Conservation (phyloP, 1,140 invertebrate genomes). For the Anastatus disparis region DNA sequence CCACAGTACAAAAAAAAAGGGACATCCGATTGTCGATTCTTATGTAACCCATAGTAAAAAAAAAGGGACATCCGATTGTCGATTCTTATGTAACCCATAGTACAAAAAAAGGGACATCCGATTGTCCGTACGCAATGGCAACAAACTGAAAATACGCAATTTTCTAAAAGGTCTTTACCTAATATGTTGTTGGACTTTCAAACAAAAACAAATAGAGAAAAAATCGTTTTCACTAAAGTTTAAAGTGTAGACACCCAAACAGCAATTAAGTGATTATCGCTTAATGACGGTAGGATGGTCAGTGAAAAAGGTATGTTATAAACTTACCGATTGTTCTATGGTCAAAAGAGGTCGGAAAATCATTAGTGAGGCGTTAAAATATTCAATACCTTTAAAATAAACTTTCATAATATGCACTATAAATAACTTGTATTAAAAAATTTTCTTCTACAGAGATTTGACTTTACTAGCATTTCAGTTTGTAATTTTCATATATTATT, state of each 20-base stretch:
- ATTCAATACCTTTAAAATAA: too few relatives aligned
- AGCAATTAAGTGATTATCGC: conserved; percentile 23
- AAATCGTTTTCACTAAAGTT: too few relatives aligned
- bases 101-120: background rate
- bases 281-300: background rate
- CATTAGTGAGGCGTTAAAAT: too few relatives aligned
- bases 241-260: too few relatives aligned
- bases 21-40: background rate
- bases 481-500: too few relatives aligned
- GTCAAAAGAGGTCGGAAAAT: too few relatives aligned
- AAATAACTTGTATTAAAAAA: too few relatives aligned
- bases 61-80: background rate
- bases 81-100: background rate
- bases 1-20: background rate
- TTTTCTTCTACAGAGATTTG: too few relatives aligned
- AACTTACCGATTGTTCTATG: too few relatives aligned
- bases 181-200: background rate
- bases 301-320: background rate
- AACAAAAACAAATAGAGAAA: background rate
- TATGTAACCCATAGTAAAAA: background rate
- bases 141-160: background rate
- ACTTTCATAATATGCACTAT: too few relatives aligned
- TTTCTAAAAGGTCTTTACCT: background rate
- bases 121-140: too few relatives aligned
- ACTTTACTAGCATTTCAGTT: too few relatives aligned